phyloP scores from a whole-genome alignment of 2,113 vertebrate species.

The Dicerorhinus sumatrensis region DNA sequence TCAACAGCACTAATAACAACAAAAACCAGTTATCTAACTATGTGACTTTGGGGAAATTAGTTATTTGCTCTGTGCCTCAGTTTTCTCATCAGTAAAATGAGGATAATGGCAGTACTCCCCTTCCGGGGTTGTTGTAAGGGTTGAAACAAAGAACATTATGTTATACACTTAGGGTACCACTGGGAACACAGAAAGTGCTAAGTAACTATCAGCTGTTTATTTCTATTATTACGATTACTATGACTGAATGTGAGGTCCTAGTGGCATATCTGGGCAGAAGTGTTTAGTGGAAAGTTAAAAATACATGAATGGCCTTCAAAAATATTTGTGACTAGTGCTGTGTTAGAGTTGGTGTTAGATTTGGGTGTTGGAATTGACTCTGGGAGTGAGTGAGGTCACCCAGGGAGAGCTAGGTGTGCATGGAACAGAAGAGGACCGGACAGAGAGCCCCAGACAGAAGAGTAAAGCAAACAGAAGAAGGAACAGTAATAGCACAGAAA shows the following conservation, averaged over 20 bases:
- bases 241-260: background rate
- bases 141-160: background rate
- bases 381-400: background rate
- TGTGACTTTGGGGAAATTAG: background rate
- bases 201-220: background rate
- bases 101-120: background rate
- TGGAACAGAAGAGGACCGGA: background rate
- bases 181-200: background rate
- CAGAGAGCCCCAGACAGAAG: background rate
- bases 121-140: background rate
- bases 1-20: too few species aligned
- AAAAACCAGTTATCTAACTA: background rate
- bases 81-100: background rate
- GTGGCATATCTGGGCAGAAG: background rate
- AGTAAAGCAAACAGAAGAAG: background rate
- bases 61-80: background rate
- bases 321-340: background rate
- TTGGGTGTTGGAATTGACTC: background rate
- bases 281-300: background rate
- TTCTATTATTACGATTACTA: background rate
- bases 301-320: background rate
- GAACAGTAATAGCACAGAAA: background rate
- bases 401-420: background rate
- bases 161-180: too few species aligned
- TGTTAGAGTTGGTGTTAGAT: background rate